Conservation (phyloP, 1,140 invertebrate species). For the Papilio dardanus region DNA sequence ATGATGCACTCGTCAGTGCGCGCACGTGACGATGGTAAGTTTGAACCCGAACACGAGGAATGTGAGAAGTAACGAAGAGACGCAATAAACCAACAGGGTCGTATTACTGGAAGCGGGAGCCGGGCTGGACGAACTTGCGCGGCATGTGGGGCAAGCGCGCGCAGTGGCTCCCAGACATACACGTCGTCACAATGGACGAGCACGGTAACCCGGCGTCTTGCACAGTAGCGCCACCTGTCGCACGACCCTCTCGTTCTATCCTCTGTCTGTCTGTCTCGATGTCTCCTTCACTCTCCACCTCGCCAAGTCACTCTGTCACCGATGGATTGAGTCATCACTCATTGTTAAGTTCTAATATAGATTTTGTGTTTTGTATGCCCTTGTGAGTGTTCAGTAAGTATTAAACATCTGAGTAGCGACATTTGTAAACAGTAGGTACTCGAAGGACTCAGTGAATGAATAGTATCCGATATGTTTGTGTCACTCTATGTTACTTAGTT, state of each 20-base stretch:
- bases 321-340: no score
- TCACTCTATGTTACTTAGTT: background rate
- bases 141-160: constrained; percentile 87
- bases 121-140: constrained; percentile 88
- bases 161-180: constrained; percentile 43
- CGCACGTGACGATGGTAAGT: background rate
- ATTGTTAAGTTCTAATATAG: background rate
- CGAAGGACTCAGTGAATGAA: background rate
- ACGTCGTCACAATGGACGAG: constrained; percentile 45
- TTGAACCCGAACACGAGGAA: background rate
- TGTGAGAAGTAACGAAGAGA: constrained; percentile 24
- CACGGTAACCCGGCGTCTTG: constrained; percentile 59
- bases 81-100: constrained; percentile 60
- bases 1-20: background rate
- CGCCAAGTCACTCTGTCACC: background rate
- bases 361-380: background rate
- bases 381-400: background rate
- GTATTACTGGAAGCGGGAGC: constrained; percentile 87
- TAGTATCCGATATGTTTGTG: background rate
- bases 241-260: constrained; percentile 26
- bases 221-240: constrained; percentile 39
- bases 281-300: background rate
- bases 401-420: background rate
- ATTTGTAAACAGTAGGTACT: background rate
- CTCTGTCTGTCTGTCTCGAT: constrained; percentile 10